Evolutionary conservation across 2,888 invertebrate genomes (phyloP).

Genomic region (Andrena fulva): DNA sequence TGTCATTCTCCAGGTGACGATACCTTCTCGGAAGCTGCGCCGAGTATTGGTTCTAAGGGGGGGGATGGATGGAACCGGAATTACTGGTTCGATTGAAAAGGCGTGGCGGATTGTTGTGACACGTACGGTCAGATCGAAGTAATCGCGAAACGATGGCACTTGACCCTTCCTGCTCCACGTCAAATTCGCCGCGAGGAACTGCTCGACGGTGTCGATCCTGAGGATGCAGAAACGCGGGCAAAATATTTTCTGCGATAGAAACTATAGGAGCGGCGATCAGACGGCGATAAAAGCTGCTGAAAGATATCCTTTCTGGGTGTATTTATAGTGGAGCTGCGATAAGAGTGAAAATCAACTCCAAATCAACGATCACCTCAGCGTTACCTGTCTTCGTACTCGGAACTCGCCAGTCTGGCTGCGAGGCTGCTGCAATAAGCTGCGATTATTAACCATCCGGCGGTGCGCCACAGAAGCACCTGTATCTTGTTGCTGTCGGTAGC

Average conservation of each 20-base stretch:
- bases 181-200: conserved; percentile 78
- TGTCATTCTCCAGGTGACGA: conserved; percentile 40
- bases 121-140: conserved; percentile 74
- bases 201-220: conserved; percentile 77
- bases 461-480: conserved; percentile 79
- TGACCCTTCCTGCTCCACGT: conserved; percentile 76
- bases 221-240: conserved; percentile 10
- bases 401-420: conserved; percentile 77
- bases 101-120: background rate
- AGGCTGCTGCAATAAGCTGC: conserved; percentile 80
- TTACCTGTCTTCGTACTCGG: conserved; percentile 77
- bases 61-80: background rate
- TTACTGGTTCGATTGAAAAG: background rate
- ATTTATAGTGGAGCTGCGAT: too few relatives aligned
- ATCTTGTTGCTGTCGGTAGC: conserved; percentile 67
- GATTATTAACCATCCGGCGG: conserved; percentile 77
- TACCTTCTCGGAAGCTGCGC: conserved; percentile 69
- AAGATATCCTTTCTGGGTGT: too few relatives aligned
- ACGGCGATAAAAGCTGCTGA: too few relatives aligned
- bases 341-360: background rate
- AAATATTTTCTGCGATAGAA: background rate
- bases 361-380: background rate
- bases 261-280: too few relatives aligned
- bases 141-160: conserved; percentile 72
- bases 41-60: conserved; percentile 72